Evolutionary conservation across 2,888 invertebrate genomes (phyloP), one percentile per base, ranked within the genome.

Genomic region (Nomada goodeniana): DNA sequence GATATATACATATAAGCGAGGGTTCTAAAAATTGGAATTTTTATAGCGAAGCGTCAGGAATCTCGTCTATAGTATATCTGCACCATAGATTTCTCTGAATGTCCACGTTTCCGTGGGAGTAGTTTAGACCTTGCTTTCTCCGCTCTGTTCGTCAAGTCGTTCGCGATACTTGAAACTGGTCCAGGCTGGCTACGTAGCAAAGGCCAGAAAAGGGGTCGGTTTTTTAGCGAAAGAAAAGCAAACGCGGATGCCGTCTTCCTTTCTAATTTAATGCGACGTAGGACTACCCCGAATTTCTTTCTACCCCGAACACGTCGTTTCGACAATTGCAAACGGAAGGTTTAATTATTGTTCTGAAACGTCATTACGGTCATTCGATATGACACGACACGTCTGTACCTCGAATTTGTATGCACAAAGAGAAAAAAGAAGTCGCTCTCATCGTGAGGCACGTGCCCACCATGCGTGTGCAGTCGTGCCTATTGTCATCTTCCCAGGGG

Each of bases 401-500:
- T 29, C 44, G 55, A 74, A 53, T 82, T 74, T 20, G 75, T 59
- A 64, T 55, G 42, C 42, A 18, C 2, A 67, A 26, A 36, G 5
- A 36, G 36, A 20, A 50, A 44, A 67, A 44, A 60, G 29, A 60
- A 52, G 23, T 67, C 36, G 59, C 36, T 65, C 70, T 50, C 26
- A 23, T 55, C 47, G 11, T 15, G 44, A 15, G 60, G 73, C 83
- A 76, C 84, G 84, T 80, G 84, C 84, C 83, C 76, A 50, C 20
- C 52, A 26, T 20, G 52, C 63, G 29, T 60, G 50, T 29, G 57
- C 57, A 68, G 59, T 63, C 61, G 23, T 23, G 50, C 53, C 57
- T 53, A 86, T 83, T 86, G 86, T 86, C 76, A 83, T 81, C 78
- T 70, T 73, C 20, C 36, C 61, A 52, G 53, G 68, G 73, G 68